Evolutionary conservation across 2,888 invertebrate genomes (phyloP).

Genomic region (Elysia crispata): DNA sequence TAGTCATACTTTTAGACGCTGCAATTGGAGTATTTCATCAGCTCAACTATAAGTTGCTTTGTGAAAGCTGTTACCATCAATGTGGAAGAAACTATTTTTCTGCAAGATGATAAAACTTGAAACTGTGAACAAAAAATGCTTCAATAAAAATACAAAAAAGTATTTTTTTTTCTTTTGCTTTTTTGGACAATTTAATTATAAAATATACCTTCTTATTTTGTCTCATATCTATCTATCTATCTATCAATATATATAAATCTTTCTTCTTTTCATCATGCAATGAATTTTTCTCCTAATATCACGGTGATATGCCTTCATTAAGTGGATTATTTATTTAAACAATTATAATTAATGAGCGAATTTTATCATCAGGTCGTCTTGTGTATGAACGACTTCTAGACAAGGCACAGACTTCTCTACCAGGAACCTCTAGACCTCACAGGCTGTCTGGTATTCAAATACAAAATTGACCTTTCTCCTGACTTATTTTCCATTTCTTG

Average conservation of each 20-base stretch:
- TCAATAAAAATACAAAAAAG: too few species aligned
- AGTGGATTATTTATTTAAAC: background rate
- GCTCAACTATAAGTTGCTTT: background rate
- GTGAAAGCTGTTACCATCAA: background rate
- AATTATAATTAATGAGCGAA: too few species aligned
- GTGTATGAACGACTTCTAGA: conserved; percentile 74
- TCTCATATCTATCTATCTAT: too few species aligned
- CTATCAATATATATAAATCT: too few species aligned
- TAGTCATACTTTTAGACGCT: too few species aligned
- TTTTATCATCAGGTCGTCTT: conserved; percentile 65
- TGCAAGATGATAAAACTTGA: background rate
- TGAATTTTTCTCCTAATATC: too few species aligned
- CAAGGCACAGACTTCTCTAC: conserved; percentile 79
- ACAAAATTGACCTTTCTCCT: too few species aligned
- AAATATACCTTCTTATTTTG: too few species aligned
- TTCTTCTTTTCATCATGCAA: too few species aligned
- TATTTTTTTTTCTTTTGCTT: too few species aligned
- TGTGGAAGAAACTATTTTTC: background rate
- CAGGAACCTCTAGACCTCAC: conserved; percentile 72
- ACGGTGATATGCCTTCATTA: too few species aligned
- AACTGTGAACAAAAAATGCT: background rate
- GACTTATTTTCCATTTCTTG: too few species aligned
- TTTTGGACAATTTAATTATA: background rate
- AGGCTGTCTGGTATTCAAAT: conserved; percentile 74
- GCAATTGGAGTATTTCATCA: background rate